Evolutionary conservation across 2,888 invertebrate species (phyloP), one percentile per base, ranked within the genome.

Genomic region (Xestia xanthographa): DNA sequence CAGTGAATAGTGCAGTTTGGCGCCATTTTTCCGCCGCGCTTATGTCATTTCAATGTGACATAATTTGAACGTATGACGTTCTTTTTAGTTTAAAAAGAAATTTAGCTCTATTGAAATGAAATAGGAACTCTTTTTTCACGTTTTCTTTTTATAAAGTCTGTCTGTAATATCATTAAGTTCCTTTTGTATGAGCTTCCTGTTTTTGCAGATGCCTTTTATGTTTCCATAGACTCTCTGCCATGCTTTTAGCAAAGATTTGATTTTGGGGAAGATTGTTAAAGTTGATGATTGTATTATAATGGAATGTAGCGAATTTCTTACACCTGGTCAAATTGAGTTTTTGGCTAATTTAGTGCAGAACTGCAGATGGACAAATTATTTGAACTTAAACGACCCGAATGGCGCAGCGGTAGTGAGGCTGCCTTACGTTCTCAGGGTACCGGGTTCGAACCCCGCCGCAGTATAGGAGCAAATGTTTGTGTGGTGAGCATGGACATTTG

Each of bases 41-140:
- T 75, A 81, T 73, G 68, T 85, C 75, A 73, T 69, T 85, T 82
- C 66, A 82, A 84, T 85, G 75, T 85, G 82, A 74, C 79, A 66
- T 77, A 72, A 79, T 79, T 83, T 86, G 73, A 74, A 76, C 69
- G 62, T 67, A 75, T 72, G 79, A 63, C 48, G 53, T 62, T 56
- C 48, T 63, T 83, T 83, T 67, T 60, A 82, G 34, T 82, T 56
- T 56, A 12, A 76, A 82, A 76, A 66, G 22, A 72, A 69, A 73
- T 66, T 74, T 56, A 22, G 38, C 43, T 66, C 43, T 72, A 53
- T 71, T 63, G 65, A 75, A 81, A 60, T 66, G 45, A 66, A 50
- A 71, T 68, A 26, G 14, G 20, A 56, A 66, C 22, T 68, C 38
- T 45, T 58, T 53, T 45, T 60, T 14, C 0, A n/a, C 5, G 14